Conservation (phyloP, 2,113 vertebrate species). For the Ramphastos sulfuratus region DNA sequence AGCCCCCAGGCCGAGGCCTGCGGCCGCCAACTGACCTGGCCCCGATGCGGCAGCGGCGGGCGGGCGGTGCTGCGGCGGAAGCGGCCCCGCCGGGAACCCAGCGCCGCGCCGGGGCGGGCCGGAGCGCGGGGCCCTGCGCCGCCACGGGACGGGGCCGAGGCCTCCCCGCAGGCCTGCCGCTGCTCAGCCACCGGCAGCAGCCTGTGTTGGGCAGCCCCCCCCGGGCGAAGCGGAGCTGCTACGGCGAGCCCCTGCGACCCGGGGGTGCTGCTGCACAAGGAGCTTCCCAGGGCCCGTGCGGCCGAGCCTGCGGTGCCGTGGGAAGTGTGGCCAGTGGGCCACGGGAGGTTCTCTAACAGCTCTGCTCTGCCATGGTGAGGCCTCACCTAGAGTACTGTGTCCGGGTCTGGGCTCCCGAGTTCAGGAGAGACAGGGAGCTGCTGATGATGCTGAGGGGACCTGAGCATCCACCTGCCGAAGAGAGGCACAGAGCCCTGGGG, state of each 20-base stretch:
- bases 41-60: background rate
- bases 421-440: too few species aligned
- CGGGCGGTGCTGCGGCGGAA: background rate
- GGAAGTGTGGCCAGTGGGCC: too few species aligned
- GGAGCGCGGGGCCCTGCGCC: background rate
- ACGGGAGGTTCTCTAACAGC: too few species aligned
- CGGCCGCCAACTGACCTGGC: background rate
- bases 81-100: background rate
- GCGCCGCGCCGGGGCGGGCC: background rate
- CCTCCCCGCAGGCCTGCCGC: background rate
- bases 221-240: accelerated
- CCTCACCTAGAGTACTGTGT: too few species aligned
- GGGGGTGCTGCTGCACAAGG: too few species aligned
- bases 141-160: background rate
- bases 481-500: too few species aligned
- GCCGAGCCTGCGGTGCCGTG: too few species aligned
- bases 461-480: too few species aligned
- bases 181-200: accelerated
- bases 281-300: too few species aligned
- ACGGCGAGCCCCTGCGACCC: accelerated
- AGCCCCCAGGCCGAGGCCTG: background rate
- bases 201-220: accelerated
- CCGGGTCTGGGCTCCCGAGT: too few species aligned
- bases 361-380: too few species aligned
- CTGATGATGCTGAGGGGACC: too few species aligned